A percentile compares a stretch with the other conserved stretches of the same genome.
These are phyloP conservation scores for Empidonax alnorum DNA, from an alignment of 2,113 vertebrate species.

Conservation along the genomic window DNA sequence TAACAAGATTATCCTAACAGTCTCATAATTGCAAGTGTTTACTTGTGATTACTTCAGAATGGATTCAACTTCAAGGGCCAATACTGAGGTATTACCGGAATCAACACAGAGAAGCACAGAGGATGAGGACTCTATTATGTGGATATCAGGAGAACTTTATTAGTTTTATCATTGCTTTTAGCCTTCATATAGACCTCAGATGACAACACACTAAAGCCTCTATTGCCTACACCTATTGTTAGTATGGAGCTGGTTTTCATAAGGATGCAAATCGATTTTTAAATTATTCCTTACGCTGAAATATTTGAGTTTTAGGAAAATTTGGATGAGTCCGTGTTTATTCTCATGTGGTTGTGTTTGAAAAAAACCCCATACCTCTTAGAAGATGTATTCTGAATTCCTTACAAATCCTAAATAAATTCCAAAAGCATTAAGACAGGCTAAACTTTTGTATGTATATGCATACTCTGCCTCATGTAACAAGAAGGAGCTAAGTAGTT, in stretches of 20 bases:
- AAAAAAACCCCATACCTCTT: background rate
- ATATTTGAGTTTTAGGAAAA: background rate
- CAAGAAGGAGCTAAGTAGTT: background rate
- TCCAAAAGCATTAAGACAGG: background rate
- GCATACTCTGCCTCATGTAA: background rate
- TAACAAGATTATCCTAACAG: background rate
- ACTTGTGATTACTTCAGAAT: background rate
- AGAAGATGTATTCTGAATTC: background rate
- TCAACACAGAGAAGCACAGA: background rate
- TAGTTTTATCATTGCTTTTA: background rate
- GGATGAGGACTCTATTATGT: accelerated
- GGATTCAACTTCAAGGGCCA: background rate
- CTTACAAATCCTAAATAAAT: background rate
- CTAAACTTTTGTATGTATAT: background rate
- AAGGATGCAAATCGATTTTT: background rate
- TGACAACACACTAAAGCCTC: background rate
- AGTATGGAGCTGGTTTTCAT: background rate
- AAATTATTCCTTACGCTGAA: background rate
- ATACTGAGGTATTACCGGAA: background rate
- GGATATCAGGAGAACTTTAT: background rate
- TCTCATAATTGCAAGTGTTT: background rate
- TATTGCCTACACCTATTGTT: background rate
- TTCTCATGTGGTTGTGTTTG: background rate
- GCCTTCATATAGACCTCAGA: background rate
- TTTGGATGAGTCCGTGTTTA: background rate